Evolutionary conservation across 2,113 vertebrate genomes (phyloP).

Genomic region (Bubo bubo): DNA sequence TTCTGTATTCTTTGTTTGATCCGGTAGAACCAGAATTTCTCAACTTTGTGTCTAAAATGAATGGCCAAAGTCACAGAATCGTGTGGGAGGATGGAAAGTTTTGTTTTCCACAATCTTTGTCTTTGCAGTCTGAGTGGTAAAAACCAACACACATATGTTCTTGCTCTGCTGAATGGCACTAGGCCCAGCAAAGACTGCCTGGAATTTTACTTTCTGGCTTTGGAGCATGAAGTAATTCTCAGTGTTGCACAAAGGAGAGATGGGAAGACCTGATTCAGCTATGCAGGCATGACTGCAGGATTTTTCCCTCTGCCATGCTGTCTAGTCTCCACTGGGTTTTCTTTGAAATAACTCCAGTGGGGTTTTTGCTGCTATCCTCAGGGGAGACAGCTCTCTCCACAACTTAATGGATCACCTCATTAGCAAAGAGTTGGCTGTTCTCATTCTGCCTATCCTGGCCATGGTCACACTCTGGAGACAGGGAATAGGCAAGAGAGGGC

Average conservation of each 20-base stretch:
- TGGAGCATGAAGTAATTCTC: neutral
- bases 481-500: neutral
- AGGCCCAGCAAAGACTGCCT: neutral
- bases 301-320: neutral
- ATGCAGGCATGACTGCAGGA: neutral
- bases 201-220: slow-evolving; percentile 25
- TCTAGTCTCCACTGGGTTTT: neutral
- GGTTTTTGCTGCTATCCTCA: neutral
- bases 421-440: neutral
- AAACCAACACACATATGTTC: neutral
- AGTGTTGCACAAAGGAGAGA: neutral
- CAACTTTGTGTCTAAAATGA: neutral
- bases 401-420: neutral
- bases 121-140: neutral
- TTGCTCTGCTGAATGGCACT: neutral
- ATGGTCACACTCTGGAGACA: neutral
- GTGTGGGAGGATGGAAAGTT: neutral
- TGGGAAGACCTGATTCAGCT: neutral
- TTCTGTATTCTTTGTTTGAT: neutral
- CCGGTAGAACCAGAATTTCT: neutral
- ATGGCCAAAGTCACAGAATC: neutral
- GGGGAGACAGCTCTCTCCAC: neutral
- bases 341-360: neutral
- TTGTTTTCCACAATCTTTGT: neutral
- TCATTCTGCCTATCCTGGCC: neutral